Conservation (phyloP, 92 coral and sea anemone species). For the Epizoanthus illoricatus region DNA sequence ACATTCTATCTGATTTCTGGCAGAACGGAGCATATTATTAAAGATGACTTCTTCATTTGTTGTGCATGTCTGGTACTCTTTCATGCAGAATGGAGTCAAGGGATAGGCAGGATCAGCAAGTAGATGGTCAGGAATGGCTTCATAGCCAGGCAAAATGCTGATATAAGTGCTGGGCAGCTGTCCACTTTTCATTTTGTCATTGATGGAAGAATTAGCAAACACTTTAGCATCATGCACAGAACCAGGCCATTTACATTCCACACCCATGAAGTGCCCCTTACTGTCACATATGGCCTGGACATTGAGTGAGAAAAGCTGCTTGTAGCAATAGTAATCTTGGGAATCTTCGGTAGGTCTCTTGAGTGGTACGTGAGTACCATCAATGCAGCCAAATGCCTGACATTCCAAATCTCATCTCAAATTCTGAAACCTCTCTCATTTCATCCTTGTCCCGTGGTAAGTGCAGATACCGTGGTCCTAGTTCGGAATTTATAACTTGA, state of each 20-base stretch:
- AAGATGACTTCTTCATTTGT: slow-evolving; percentile 45
- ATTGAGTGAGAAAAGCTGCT: slow-evolving; percentile 40
- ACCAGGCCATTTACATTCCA: slow-evolving; percentile 53
- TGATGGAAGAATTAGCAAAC: slow-evolving; percentile 41
- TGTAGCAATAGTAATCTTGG: slow-evolving; percentile 45
- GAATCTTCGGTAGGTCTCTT: slow-evolving; percentile 28
- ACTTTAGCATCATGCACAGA: slow-evolving; percentile 51
- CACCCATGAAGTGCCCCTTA: slow-evolving; percentile 43
- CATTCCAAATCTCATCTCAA: slow-evolving; percentile 46
- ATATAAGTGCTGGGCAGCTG: slow-evolving; percentile 37
- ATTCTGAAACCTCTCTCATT: slow-evolving; percentile 53
- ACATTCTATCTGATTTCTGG: slow-evolving; percentile 31
- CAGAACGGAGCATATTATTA: slow-evolving; percentile 16
- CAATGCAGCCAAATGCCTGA: slow-evolving; percentile 41
- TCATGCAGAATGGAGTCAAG: slow-evolving; percentile 37
- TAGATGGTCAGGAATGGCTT: slow-evolving; percentile 39
- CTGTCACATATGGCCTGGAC: slow-evolving; percentile 44
- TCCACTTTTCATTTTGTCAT: slow-evolving; percentile 36
- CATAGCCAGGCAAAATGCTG: slow-evolving; percentile 37
- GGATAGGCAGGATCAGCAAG: slow-evolving; percentile 35
- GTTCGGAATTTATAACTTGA: slow-evolving; percentile 36
- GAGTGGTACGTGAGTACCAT: slow-evolving; percentile 45
- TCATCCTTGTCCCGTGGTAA: slow-evolving; percentile 52
- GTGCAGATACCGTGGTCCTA: slow-evolving; percentile 43
- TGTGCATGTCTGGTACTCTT: slow-evolving; percentile 43